Evolutionary conservation across 2,888 invertebrate genomes (phyloP), one percentile per base, ranked within the genome.

Genomic region (Melinaea marsaeus): DNA sequence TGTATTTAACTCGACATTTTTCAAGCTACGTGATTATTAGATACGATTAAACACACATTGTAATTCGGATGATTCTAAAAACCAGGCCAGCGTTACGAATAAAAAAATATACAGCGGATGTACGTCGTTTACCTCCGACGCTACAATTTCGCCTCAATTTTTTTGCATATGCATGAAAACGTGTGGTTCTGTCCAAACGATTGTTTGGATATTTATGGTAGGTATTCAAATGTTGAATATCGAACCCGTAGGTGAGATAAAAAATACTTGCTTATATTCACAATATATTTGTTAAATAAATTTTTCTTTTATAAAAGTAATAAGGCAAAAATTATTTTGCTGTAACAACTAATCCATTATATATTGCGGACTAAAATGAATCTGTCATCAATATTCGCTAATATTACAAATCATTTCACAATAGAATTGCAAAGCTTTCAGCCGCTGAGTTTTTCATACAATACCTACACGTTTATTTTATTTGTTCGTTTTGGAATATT

Each of bases 401-500:
- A 42, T 7, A 11, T 42, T 7, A 42, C 42, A 42, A 42, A 7
- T 9, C 9, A 59, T 65, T 34, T 13, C 22, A 60, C 56, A 56
- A 54, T 64, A 56, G 55, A 61, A 65, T 67, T 67, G 32, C 51
- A 2, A 13, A 22, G 32, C 32, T 22, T 32, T 32, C 9, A 22
- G 51, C 22, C 32, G 32, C 22, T 51, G 11, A 51, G 32, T 51
- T 51, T 51, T 51, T 51, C 9, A 51, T 51, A 32, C 32, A 51
- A 22, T 51, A 22, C 22, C 22, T 22, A 51, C 7, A 32, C 55
- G 60, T 58, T 51, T 54, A 59, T 65, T 62, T 62, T 62, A 61
- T 61, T 55, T 47, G 59, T 45, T 35, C 51, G 55, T 58, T 62
- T 61, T 33, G 67, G 63, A 55, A 65, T 65, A 63, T 70, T 63